These are phyloP conservation scores for Trissolcus basalis DNA, from an alignment of 1,140 invertebrate species.

Conservation along the genomic window DNA sequence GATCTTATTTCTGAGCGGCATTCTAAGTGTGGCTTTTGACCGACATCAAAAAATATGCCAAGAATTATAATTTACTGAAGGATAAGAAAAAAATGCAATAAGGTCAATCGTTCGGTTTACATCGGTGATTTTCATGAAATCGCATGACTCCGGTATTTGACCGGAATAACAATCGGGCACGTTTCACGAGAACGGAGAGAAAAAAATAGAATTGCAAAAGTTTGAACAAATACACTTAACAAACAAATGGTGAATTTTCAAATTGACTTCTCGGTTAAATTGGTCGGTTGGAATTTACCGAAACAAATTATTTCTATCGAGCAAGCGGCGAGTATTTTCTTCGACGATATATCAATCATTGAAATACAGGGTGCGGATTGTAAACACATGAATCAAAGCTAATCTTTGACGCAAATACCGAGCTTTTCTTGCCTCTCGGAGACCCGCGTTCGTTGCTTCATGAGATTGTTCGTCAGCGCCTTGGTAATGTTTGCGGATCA, in stretches of 20 bases:
- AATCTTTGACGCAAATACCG: constrained; percentile 26
- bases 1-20: no score
- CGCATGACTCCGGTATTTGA: no score
- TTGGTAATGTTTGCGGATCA: constrained; percentile 37
- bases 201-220: no score
- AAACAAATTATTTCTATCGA: no score
- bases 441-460: constrained; percentile 5
- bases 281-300: no score
- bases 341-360: constrained; percentile 6
- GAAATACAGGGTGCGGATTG: constrained; percentile 19
- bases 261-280: no score
- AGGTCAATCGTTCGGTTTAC: no score
- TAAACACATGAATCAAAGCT: constrained; percentile 34
- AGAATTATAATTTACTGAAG: constrained; percentile 1
- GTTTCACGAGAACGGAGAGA: no score
- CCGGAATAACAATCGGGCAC: no score
- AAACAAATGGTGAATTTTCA: no score
- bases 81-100: constrained; percentile 1
- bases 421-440: constrained; percentile 8
- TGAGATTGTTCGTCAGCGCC: constrained; percentile 19
- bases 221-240: no score
- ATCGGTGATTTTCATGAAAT: no score
- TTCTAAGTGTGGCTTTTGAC: constrained; percentile 11
- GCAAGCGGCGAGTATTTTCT: not conserved
- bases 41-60: constrained; percentile 39